Percentiles rank a stretch among this genome's conserved stretches.
These are phyloP conservation scores for Leucozona laternaria DNA, from an alignment of 2,888 invertebrate genomes.

Conservation along the genomic window DNA sequence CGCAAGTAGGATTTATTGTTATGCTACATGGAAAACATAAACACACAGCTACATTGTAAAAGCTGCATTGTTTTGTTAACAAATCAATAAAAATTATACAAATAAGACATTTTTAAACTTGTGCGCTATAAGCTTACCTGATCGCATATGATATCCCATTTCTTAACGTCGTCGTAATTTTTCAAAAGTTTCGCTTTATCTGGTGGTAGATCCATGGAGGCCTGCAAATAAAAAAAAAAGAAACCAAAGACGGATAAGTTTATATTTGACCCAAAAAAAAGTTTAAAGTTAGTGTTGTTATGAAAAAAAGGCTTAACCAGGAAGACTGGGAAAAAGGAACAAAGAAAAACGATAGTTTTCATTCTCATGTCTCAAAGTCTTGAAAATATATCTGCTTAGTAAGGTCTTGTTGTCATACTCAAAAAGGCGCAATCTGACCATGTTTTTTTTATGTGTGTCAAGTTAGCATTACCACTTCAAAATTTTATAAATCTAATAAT, in stretches of 20 bases:
- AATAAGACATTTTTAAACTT: not conserved
- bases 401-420: too few species aligned
- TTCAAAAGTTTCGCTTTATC: conserved; percentile 98
- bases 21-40: not conserved
- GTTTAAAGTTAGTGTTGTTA: not conserved
- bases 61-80: not conserved
- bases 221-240: conserved; percentile 86
- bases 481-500: too few species aligned
- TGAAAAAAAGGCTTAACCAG: not conserved
- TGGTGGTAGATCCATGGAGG: conserved; percentile 99
- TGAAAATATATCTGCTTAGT: too few species aligned
- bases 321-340: too few species aligned
- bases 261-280: not conserved
- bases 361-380: too few species aligned
- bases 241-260: conserved; percentile 16
- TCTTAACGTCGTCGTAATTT: conserved; percentile 98
- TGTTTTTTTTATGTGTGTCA: too few species aligned
- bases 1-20: conserved; percentile 49
- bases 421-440: too few species aligned
- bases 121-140: conserved; percentile 89
- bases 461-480: too few species aligned
- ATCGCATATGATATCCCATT: conserved; percentile 99
- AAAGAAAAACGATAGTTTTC: too few species aligned
- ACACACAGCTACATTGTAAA: not conserved
- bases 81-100: conserved; percentile 43